Percentiles rank a stretch among this genome's conserved stretches.
phyloP scores from a whole-genome alignment of 30 jellyfish, hydroid and myxozoan species.

The Aurelia sp. region DNA sequence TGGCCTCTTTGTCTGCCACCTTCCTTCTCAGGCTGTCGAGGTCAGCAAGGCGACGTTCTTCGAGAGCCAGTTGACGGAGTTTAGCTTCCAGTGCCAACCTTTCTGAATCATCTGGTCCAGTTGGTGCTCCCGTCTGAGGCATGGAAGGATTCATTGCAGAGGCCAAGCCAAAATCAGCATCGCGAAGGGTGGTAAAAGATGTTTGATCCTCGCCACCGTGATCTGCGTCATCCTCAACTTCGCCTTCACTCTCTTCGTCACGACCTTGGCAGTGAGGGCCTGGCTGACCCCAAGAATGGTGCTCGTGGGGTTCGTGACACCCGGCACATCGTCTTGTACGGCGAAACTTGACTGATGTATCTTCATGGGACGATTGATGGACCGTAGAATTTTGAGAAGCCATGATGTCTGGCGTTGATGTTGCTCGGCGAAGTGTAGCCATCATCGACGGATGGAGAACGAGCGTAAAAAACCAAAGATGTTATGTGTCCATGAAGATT shows the following conservation, averaged over 20 bases:
- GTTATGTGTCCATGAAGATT: too few species aligned
- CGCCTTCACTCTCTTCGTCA: background rate
- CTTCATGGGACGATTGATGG: background rate
- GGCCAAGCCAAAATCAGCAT: background rate
- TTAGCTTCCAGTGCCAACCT: too few species aligned
- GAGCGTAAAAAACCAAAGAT: too few species aligned
- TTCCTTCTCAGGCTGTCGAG: too few species aligned
- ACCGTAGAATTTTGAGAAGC: background rate
- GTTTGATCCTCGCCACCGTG: background rate
- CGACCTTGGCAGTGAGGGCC: conserved; percentile 2
- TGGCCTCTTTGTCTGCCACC: too few species aligned
- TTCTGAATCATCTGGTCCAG: background rate
- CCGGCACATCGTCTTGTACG: background rate
- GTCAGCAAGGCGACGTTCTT: too few species aligned
- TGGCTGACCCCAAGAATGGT: background rate
- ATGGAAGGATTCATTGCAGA: background rate
- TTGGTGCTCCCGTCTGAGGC: background rate
- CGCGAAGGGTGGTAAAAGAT: background rate
- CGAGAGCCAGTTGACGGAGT: too few species aligned
- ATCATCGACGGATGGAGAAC: background rate
- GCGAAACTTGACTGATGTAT: background rate
- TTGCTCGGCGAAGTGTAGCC: background rate
- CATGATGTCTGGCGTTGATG: background rate
- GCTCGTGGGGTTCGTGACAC: background rate
- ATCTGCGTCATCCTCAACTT: too few species aligned